These are phyloP conservation scores for Vireo altiloquus DNA, from an alignment of 2,113 vertebrate genomes.

Conservation along the genomic window DNA sequence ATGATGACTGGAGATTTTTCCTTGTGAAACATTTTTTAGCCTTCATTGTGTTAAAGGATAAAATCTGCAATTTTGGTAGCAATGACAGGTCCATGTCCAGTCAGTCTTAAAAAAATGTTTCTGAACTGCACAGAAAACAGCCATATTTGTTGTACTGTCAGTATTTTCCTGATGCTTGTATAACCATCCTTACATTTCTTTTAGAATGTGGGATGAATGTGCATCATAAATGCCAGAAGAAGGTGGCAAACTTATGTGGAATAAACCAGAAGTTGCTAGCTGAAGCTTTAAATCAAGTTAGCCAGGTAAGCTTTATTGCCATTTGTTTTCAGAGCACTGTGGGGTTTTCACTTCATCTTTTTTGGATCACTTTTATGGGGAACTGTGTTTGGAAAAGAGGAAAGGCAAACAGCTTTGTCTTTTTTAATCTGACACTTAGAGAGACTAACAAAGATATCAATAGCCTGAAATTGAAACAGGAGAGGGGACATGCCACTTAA, in stretches of 20 bases:
- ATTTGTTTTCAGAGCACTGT: neutral
- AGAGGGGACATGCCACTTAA: neutral
- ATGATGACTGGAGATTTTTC: neutral
- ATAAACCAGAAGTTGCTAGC: conserved; percentile 98
- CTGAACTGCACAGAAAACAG: neutral
- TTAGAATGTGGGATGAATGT: conserved; percentile 95
- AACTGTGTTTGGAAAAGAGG: neutral
- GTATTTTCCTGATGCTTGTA: neutral
- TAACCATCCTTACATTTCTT: neutral
- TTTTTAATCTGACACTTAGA: neutral
- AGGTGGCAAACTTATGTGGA: conserved; percentile 97
- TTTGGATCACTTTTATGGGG: neutral
- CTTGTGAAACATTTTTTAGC: neutral
- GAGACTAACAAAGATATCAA: neutral
- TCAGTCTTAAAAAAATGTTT: neutral
- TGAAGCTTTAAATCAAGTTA: conserved; percentile 95
- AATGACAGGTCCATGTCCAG: neutral
- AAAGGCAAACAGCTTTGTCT: neutral
- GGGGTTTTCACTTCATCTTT: neutral
- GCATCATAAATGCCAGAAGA: conserved; percentile 95
- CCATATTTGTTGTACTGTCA: neutral
- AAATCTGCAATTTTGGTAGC: neutral
- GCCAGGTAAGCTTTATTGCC: conserved; percentile 75
- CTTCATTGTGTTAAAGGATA: neutral
- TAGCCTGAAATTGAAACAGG: neutral